Base-by-base conservation (phyloP, 2,113 vertebrate species). In the Malurus alboscapulatus region DNA sequence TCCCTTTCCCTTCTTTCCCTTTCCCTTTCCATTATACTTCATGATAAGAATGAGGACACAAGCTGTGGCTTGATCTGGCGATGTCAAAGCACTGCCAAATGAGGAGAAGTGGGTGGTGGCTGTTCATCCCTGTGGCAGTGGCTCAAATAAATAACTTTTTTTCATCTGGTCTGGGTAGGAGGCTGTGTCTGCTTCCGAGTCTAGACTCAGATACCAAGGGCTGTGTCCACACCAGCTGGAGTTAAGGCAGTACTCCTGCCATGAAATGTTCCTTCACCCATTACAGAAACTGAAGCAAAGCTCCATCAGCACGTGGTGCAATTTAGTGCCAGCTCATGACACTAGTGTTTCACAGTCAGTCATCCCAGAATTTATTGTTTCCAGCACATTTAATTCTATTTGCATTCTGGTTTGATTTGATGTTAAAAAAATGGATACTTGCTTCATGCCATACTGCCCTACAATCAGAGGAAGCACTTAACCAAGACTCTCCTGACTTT, bases 171-270 rank as follows among this genome's bases (percentile, higher is more conserved):
- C 29, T 95, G 74, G 68, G 80, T 42, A 81, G 86, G 27, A 94
- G 57, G 57, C n/a, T 92, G 32, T n/a, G 73, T 91, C 73, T 94
- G 63, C 47, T 89, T 73, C 42, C 57, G 34, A 73, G 85, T 93
- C 72, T 92, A 69, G 85, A 83, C 85, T 87, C 27, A 47, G 82
- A 67, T 32, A 75, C 61, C 74, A 65, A 83, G 32, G 90, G 27
- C 58, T 47, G 10, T 36, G 50, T 47, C 29, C 58, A 63, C 25
- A 62, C 26, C 76, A 71, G 63, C 57, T 63, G 61, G 48, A 92
- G 26, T 71, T 86, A 16, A 83, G 58, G 38, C 54, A 76, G 18
- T 32, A 21, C 6, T 93, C 30, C 36, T 78, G 68, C 57, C n/a
- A 12, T 75, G 53, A 72, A 84, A 71, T 1, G 3, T 57, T 22